These are phyloP conservation scores for Oxyscelio sp. DNA, from an alignment of 2,888 invertebrate genomes.

Conservation along the genomic window DNA sequence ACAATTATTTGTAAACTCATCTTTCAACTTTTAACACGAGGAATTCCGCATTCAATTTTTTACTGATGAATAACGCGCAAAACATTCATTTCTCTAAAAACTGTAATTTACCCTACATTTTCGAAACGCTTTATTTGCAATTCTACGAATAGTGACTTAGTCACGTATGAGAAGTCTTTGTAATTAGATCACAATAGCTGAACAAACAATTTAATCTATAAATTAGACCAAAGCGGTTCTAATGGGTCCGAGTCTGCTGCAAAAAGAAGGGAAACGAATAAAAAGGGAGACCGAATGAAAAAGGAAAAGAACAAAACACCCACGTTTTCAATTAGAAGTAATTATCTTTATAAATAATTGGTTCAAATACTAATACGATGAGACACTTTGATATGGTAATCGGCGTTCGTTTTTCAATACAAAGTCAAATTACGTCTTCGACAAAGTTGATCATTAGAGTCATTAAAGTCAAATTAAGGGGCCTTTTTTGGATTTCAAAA, in stretches of 20 bases:
- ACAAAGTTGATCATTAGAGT: too few relatives aligned
- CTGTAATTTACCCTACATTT: constrained; percentile 60
- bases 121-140: constrained; percentile 59
- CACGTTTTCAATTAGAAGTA: not conserved
- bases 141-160: constrained; percentile 59
- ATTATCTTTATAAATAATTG: not conserved
- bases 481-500: too few relatives aligned
- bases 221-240: constrained; percentile 29
- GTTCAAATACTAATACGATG: not conserved
- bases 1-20: too few relatives aligned
- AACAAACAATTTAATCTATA: constrained; percentile 66
- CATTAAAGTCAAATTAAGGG: too few relatives aligned
- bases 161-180: constrained; percentile 58
- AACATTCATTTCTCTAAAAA: constrained; percentile 1
- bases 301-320: not conserved
- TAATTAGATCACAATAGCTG: constrained; percentile 69
- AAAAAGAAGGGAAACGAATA: too few relatives aligned
- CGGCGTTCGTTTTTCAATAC: not conserved
- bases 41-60: too few relatives aligned
- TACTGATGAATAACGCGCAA: not conserved
- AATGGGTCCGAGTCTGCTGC: not conserved
- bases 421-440: too few relatives aligned
- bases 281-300: not conserved
- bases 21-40: too few relatives aligned
- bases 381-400: not conserved